Percentiles rank a stretch among this genome's conserved stretches.
Evolutionary conservation across 1,140 invertebrate genomes (phyloP).

Genomic region (Polyergus mexicanus): DNA sequence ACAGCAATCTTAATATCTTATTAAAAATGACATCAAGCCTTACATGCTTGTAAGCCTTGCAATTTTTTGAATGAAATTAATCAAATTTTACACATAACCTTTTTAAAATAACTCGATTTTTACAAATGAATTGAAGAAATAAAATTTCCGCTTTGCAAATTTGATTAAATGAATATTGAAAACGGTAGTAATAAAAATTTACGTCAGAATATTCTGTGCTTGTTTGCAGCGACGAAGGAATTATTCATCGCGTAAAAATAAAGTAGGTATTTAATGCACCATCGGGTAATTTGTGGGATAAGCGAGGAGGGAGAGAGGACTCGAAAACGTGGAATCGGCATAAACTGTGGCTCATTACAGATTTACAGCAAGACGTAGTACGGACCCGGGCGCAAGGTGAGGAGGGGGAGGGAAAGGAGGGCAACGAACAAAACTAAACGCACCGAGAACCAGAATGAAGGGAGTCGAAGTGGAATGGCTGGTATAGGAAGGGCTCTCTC

Average conservation of each 20-base stretch:
- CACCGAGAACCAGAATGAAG: conserved; percentile 38
- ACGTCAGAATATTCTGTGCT: not conserved
- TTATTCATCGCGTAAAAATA: conserved; percentile 77
- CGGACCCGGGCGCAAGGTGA: conserved; percentile 30
- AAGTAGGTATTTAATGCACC: conserved; percentile 72
- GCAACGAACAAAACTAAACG: conserved; percentile 71
- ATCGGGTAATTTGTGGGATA: conserved; percentile 82
- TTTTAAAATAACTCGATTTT: not conserved
- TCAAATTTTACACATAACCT: not conserved
- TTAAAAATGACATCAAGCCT: conserved; percentile 5
- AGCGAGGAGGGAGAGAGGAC: conserved; percentile 36
- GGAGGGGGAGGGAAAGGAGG: not conserved
- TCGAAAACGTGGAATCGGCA: conserved; percentile 72
- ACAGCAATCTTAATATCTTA: not conserved
- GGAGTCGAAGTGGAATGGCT: conserved; percentile 53
- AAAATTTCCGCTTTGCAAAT: not conserved
- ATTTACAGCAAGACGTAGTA: conserved; percentile 81
- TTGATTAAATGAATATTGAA: not conserved
- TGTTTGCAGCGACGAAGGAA: conserved; percentile 66
- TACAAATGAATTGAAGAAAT: not conserved
- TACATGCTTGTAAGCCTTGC: not conserved
- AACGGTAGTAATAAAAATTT: not conserved
- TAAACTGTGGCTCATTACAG: conserved; percentile 82
- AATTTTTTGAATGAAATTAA: not conserved
- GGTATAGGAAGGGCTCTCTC: conserved; percentile 58